These are phyloP conservation scores for Poicephalus meyeri DNA, from an alignment of 2,113 vertebrate species.

Conservation along the genomic window DNA sequence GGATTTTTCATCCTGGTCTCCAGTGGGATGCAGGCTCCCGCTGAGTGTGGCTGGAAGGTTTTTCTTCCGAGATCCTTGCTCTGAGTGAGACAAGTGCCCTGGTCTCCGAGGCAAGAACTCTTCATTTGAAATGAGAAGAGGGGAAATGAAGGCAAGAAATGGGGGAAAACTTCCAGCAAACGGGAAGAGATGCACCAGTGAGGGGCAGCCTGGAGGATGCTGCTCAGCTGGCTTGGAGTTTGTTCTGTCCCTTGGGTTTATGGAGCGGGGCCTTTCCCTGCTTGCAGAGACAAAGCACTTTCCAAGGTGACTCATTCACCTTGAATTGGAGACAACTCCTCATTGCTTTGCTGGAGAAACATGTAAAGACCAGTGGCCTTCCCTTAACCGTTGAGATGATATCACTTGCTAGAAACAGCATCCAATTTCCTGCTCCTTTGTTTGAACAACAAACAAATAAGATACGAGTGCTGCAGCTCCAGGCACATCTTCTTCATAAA, in stretches of 20 bases:
- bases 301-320: constrained; percentile 1
- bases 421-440: constrained; percentile 68
- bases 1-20: not conserved
- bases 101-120: not conserved
- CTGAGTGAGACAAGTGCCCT: not conserved
- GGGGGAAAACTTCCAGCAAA: not conserved
- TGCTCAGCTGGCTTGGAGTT: not conserved
- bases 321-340: not conserved
- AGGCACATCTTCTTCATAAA: constrained; percentile 61
- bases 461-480: not conserved
- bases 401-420: constrained; percentile 27
- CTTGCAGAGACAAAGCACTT: not conserved
- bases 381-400: constrained; percentile 32
- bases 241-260: fast-evolving
- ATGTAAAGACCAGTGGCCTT: constrained; percentile 7
- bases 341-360: not conserved
- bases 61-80: not conserved
- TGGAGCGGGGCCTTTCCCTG: not conserved
- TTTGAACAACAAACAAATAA: constrained; percentile 68
- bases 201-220: fast-evolving
- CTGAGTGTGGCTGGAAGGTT: not conserved
- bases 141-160: not conserved
- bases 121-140: not conserved
- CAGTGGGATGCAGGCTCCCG: not conserved
- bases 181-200: not conserved